phyloP scores from a whole-genome alignment of 1,140 invertebrate species.

The Pseudoatta argentina region DNA sequence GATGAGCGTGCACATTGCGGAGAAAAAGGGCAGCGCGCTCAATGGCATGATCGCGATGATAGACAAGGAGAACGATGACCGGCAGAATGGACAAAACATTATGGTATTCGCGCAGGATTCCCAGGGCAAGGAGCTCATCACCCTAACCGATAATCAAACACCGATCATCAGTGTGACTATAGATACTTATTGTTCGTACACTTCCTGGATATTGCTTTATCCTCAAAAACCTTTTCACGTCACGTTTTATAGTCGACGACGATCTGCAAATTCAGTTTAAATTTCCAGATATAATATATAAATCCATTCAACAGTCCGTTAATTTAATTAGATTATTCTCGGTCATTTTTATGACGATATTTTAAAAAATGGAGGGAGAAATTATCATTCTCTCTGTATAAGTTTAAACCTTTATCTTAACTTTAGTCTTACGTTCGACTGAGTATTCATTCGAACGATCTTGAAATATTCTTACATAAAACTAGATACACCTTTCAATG shows the following conservation, averaged over 20 bases:
- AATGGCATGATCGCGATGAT: slow-evolving; percentile 66
- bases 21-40: slow-evolving; percentile 67
- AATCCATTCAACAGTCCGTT: not conserved
- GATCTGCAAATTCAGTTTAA: not conserved
- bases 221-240: not conserved
- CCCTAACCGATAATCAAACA: slow-evolving; percentile 73
- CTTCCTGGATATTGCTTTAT: slow-evolving; percentile 26
- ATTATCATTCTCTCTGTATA: not conserved
- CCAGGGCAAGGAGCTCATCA: slow-evolving; percentile 78
- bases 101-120: slow-evolving; percentile 78
- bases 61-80: slow-evolving; percentile 67
- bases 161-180: slow-evolving; percentile 70
- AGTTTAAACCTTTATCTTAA: not conserved
- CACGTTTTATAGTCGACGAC: not conserved
- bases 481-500: not conserved
- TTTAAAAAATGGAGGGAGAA: not conserved
- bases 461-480: not conserved
- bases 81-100: slow-evolving; percentile 79
- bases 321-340: not conserved
- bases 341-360: not conserved
- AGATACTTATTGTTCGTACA: slow-evolving; percentile 82
- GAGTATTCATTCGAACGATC: not conserved
- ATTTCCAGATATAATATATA: not conserved
- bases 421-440: not conserved
- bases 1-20: slow-evolving; percentile 68